Base-by-base conservation (phyloP, 2,113 vertebrate species). In the Nasalis larvatus region DNA sequence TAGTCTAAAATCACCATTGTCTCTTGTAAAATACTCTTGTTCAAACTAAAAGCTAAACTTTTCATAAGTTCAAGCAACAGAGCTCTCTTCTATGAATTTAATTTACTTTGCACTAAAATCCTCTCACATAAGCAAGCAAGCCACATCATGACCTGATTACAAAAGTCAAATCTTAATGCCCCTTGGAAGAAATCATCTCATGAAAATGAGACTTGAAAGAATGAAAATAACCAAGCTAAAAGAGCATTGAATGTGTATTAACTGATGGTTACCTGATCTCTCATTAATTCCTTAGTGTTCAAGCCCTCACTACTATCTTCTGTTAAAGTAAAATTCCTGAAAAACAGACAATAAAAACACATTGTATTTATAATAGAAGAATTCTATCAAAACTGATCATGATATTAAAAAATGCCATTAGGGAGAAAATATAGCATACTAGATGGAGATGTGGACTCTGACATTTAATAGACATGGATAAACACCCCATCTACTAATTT, bases 81-180 rank as follows among this genome's bases (percentile, higher is more conserved):
- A 89, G n/a, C 95, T 76, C 69, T 89, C 92, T 97, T 71, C 84
- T 90, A 74, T 96, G 83, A 97, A 93, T 98, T 95, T 97, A 96
- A 98, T 95, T 98, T 94, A 96, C 84, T 93, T 91, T 95, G 52
- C 81, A 87, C 76, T 95, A 96, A 98, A 89, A 98, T 73, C 83
- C 37, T 86, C 86, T 98, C 60, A 98, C 97, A 96, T 98, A 97
- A 97, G 92, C 92, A 96, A 97, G 88, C 92, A 98, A 97, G 25
- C 88, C 96, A 42, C 85, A 92, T 97, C 83, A 97, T 95, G 78
- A 96, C 86, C 87, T 97, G 97, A 98, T 98, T 97, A 98, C 90
- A 35, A 97, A 68, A 94, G 78, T 76, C 86, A 93, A 96, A 94
- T 93, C 69, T 98, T 98, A 95, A 96, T 92, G 52, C 21, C 95